Percentiles rank a stretch among this genome's conserved stretches.
Conservation (phyloP, 2,797 vertebrate genomes). For the Amphiprion clarkii region DNA sequence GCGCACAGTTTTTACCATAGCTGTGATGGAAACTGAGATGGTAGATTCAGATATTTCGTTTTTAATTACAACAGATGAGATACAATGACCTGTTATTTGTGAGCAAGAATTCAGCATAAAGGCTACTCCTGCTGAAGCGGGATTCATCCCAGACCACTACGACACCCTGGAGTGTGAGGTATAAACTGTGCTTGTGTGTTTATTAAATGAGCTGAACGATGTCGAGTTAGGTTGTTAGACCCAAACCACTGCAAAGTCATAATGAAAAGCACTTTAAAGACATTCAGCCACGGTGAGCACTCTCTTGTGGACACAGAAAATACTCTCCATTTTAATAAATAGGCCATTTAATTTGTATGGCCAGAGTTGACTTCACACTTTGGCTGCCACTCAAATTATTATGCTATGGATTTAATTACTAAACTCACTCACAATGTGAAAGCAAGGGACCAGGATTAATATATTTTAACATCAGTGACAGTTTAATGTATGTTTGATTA, state of each 20-base stretch:
- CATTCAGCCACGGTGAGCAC: neutral
- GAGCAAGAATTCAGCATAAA: conserved; percentile 1
- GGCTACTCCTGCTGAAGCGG: neutral
- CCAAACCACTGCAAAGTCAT: neutral
- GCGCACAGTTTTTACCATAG: neutral
- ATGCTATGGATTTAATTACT: conserved; percentile 91
- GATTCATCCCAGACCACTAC: neutral
- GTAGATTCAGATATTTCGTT: neutral
- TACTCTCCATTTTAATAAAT: conserved; percentile 43
- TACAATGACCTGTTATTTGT: neutral
- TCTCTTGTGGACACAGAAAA: conserved; percentile 37
- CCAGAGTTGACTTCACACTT: conserved; percentile 75
- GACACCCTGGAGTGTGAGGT: neutral
- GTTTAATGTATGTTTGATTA: conserved; percentile 95
- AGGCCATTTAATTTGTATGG: conserved; percentile 34
- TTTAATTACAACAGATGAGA: neutral
- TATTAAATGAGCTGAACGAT: neutral
- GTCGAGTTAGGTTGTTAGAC: neutral
- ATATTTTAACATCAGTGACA: conserved; percentile 87
- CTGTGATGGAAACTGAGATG: neutral
- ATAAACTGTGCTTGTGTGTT: neutral
- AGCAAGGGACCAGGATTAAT: conserved; percentile 89
- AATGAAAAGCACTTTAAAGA: neutral
- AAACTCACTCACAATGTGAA: conserved; percentile 90
- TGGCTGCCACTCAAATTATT: conserved; percentile 82